Base-by-base conservation (phyloP, 2,888 invertebrate genomes). In the Ophioninae sp. region DNA sequence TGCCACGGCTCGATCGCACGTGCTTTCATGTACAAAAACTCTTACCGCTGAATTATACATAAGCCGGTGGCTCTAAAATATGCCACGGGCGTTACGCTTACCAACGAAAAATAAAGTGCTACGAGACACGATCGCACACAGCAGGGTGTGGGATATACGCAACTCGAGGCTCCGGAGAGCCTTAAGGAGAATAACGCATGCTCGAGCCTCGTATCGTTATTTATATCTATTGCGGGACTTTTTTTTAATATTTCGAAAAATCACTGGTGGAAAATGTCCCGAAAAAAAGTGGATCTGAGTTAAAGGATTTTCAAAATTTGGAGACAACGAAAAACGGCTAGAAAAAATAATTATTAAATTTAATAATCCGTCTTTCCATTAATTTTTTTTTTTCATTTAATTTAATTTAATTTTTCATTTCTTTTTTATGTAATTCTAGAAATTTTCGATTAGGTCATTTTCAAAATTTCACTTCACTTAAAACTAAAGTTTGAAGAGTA, bases 21-120 rank as follows among this genome's bases (percentile, higher is more conserved):
- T 74, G 82, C 82, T 78, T 82, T 82, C 78, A 87, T 89, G 88
- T 89, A 87, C 87, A 85, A 87, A 87, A 86, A 86, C 88, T 87
- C 85, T 87, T 88, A 88, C 87, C 89, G 88, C 91, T 91, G 91
- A 91, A 91, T 91, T 92, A 91, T 90, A 91, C 91, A 91, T 91
- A 91, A 91, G 91, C 89, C 89, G 64, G 83, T 72, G 62, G 68
- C 79, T 82, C 88, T 89, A 91, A 91, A 89, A 91, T 91, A 90
- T 91, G 89, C 91, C 88, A 89, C 89, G 87, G 89, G 88, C 88
- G 87, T 89, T 90, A 87, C 87, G 78, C 67, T 69, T 83, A 78
- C 86, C 85, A 85, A 61, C 30, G 61, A 77, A 77, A 82, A 78
- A 82, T 77, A 82, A 82, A 82, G 69, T 39, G 17, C 41, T 61